Evolutionary conservation across 2,797 vertebrate species (phyloP), one percentile per base, ranked within the genome.

Genomic region (Anableps anableps): DNA sequence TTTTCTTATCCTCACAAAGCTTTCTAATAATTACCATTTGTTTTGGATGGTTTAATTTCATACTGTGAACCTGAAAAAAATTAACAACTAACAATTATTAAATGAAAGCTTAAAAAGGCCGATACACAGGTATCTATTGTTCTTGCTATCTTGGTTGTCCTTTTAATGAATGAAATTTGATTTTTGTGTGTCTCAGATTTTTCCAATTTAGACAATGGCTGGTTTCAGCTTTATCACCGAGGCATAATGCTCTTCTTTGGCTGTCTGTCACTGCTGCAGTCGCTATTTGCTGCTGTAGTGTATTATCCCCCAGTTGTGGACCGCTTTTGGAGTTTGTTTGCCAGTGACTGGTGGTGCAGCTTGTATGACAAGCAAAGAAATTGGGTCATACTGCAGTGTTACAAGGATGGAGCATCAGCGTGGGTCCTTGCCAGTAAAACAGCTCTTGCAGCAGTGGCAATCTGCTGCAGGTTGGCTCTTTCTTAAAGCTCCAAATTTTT

Each of bases 361-460:
- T 92, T 80, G 72, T 83, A 85, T 88, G 81, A 80, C 82, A 88
- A 83, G 80, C 86, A 72, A 80, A 80, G 86, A 94, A 95, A 95
- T 83, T 95, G 95, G 96, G 95, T 96, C 95, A 95, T 87, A 83
- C 90, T 90, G 85, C 89, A 88, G 92, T 87, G 91, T 93, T 85
- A 91, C 87, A 89, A 90, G 88, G 89, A 91, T 90, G 89, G 85
- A 85, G 88, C 91, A 84, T 91, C 92, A 86, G 78, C 88, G 88
- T 88, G 87, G 90, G 91, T 90, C 91, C 90, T 84, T 88, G 91
- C 91, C 87, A 85, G 86, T 89, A 92, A 77, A 94, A 93, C 26
- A 14, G 89, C 90, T 94, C 34, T 92, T 93, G 79, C 75, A 89
- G 76, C 80, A 80, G 80, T 80, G 80, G 84, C 85, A 93, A 81